These are phyloP conservation scores for Cotesia glomerata DNA, from an alignment of 1,140 invertebrate genomes.

Conservation along the genomic window DNA sequence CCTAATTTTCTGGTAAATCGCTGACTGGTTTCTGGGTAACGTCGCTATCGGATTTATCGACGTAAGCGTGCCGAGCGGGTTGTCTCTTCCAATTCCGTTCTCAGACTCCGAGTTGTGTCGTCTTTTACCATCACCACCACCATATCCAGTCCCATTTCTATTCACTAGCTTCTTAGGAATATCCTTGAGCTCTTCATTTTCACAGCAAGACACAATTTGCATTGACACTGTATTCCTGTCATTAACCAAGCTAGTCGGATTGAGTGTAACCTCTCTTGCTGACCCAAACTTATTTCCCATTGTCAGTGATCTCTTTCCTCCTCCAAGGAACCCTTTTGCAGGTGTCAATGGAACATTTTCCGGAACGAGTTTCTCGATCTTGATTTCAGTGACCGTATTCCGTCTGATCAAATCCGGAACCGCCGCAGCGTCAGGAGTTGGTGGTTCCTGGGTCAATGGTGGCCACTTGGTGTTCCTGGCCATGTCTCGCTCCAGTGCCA, in stretches of 20 bases:
- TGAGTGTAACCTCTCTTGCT: constrained; percentile 56
- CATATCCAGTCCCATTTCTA: neutral
- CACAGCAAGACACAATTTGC: constrained; percentile 52
- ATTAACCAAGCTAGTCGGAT: constrained; percentile 54
- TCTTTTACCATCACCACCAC: constrained; percentile 40
- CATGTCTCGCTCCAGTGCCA: constrained; percentile 67
- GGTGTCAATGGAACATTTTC: constrained; percentile 37
- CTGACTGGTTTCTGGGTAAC: constrained; percentile 47
- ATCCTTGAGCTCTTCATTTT: constrained; percentile 44
- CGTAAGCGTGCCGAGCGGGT: constrained; percentile 38
- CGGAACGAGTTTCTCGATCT: constrained; percentile 54
- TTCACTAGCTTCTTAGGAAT: constrained; percentile 10
- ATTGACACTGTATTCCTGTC: constrained; percentile 56
- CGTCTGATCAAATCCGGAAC: constrained; percentile 50
- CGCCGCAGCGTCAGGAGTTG: constrained; percentile 48
- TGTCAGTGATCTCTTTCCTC: constrained; percentile 32
- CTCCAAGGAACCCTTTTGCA: constrained; percentile 28
- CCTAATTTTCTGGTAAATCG: constrained; percentile 39
- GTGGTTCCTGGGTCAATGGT: constrained; percentile 55
- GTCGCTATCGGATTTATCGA: constrained; percentile 58
- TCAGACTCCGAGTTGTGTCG: constrained; percentile 59
- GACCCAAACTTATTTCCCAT: constrained; percentile 50
- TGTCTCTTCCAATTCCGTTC: constrained; percentile 46
- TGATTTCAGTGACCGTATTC: constrained; percentile 56
- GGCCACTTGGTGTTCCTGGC: constrained; percentile 69